Evolutionary conservation across 2,797 vertebrate genomes (phyloP), one percentile per base, ranked within the genome.

Genomic region (Pangasius mekongensis): DNA sequence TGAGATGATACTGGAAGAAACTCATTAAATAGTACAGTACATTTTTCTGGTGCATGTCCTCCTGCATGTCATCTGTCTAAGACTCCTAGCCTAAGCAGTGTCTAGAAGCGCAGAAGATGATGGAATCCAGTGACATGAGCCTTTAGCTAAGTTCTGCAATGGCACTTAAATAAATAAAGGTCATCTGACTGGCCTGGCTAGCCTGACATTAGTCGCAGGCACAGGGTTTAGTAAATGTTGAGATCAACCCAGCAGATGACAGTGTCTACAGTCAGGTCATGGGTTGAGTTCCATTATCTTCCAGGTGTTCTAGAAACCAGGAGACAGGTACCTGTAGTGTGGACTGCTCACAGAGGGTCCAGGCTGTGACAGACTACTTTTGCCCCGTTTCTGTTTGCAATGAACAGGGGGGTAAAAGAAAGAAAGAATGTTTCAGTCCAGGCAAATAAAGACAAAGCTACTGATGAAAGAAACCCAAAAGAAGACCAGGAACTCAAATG

Each of bases 341-440:
- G 97, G 96, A 96, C 96, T 97, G 98, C 96, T 98, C 96, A 97
- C 97, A 97, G 97, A 97, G 97, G 95, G 96, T 99, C 98, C 98
- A 95, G 97, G 97, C 97, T 98, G 97, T 97, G 97, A 97, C 96
- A 98, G 96, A 98, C 97, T 99, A 99, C 96, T 97, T 98, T 98
- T 99, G 98, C 96, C 97, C 96, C 98, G 97, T 96, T 97, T 97
- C 99, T 99, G 99, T 98, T 93, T 98, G 97, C 96, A 98, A 99
- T 99, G 98, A 99, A 98, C 97, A 97, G 97, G 98, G 97, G 94
- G 97, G 97, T 97, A 97, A 98, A 99, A 96, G 97, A 97, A 99
- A 99, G 97, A 98, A 96, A 99, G 95, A 99, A 98, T 98, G 98
- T 98, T 99, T 99, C 98, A 99, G 98, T 99, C 98, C 98, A 98